phyloP scores from a whole-genome alignment of 2,888 invertebrate species.

The Caenorhabditis imperialis region DNA sequence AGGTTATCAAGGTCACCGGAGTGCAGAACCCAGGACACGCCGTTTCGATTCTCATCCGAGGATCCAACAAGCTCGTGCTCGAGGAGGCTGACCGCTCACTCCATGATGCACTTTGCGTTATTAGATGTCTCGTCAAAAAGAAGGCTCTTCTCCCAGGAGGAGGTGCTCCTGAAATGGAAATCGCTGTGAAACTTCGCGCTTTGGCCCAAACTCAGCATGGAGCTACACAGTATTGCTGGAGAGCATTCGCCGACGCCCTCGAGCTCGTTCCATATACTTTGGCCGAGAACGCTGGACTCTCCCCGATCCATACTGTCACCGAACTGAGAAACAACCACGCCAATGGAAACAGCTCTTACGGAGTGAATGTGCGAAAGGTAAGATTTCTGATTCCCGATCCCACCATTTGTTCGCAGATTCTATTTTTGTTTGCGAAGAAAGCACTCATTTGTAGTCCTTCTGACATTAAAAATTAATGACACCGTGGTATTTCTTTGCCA shows the following conservation, averaged over 20 bases:
- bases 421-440: conserved; percentile 1
- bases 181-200: conserved; percentile 88
- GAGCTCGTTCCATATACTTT: conserved; percentile 89
- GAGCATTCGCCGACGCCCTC: conserved; percentile 94
- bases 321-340: conserved; percentile 95
- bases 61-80: conserved; percentile 89
- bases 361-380: conserved; percentile 91
- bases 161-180: conserved; percentile 96
- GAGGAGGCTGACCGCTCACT: conserved; percentile 92
- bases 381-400: neutral
- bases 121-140: conserved; percentile 95
- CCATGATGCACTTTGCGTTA: conserved; percentile 92
- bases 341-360: conserved; percentile 87
- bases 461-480: conserved; percentile 10
- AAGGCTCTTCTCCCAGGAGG: conserved; percentile 84
- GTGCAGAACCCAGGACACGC: conserved; percentile 90
- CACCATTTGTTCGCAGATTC: neutral
- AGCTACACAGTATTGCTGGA: conserved; percentile 93
- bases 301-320: conserved; percentile 94
- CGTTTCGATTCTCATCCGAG: conserved; percentile 91
- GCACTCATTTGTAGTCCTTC: conserved; percentile 1
- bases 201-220: conserved; percentile 87
- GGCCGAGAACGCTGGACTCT: conserved; percentile 92
- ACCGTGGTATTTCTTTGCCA: conserved; percentile 2
- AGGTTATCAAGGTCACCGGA: conserved; percentile 93